These are phyloP conservation scores for Kuschelorhynchus macadamiae DNA, from an alignment of 2,888 invertebrate species.

Conservation along the genomic window DNA sequence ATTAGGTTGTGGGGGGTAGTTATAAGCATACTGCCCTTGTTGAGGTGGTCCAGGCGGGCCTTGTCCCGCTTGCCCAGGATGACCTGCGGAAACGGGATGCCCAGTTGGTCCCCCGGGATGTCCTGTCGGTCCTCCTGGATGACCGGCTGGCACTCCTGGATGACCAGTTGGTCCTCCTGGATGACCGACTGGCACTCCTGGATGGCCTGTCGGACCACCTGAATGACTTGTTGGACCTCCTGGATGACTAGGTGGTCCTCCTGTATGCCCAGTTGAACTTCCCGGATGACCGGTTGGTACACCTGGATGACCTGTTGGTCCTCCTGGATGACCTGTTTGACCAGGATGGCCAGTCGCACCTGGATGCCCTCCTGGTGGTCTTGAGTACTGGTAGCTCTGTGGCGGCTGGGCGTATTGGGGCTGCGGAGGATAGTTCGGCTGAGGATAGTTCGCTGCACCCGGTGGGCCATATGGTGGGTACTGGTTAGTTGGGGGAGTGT, in stretches of 20 bases:
- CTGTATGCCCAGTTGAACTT: no score
- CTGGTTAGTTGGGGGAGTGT: no score
- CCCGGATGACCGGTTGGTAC: not conserved
- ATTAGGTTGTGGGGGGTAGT: slow-evolving; percentile 83
- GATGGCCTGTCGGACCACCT: not conserved
- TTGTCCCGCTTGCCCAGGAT: not conserved
- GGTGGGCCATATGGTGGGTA: slow-evolving; percentile 65
- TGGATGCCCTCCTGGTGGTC: slow-evolving; percentile 79
- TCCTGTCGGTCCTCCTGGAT: no score
- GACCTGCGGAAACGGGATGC: slow-evolving; percentile 9
- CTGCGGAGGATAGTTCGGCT: slow-evolving; percentile 74
- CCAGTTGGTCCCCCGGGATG: no score
- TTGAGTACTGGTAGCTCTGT: slow-evolving; percentile 77
- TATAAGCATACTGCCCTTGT: slow-evolving; percentile 82
- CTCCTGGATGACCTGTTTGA: not conserved
- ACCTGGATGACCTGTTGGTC: slow-evolving; percentile 76
- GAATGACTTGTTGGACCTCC: no score
- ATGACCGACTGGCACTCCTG: no score
- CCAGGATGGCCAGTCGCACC: slow-evolving; percentile 57
- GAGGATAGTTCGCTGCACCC: slow-evolving; percentile 71
- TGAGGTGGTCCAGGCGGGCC: slow-evolving; percentile 63
- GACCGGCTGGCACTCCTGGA: no score
- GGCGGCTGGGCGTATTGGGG: slow-evolving; percentile 73
- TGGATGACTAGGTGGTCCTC: no score
- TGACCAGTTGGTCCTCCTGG: no score